These are phyloP conservation scores for Lordiphosa fenestrarum DNA, from an alignment of 2,888 invertebrate species.

Conservation along the genomic window DNA sequence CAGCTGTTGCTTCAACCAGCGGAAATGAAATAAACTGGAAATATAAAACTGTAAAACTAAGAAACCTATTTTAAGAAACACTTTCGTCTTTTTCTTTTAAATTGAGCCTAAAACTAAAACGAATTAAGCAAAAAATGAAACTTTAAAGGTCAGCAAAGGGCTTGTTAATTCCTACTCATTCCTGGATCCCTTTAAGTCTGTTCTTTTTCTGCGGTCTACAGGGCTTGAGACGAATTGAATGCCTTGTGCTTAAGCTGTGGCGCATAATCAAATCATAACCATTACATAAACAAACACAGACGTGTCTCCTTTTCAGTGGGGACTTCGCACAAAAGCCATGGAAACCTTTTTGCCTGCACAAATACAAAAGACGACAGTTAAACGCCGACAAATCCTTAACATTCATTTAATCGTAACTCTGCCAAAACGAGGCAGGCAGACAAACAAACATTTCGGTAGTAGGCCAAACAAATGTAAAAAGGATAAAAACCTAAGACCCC, in stretches of 20 bases:
- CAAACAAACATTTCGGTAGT: conserved; percentile 32
- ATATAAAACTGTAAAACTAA: no score
- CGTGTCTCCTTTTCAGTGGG: conserved; percentile 2
- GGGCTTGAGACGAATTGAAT: no score
- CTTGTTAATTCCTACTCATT: no score
- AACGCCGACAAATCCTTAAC: conserved; percentile 51
- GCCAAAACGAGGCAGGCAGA: not conserved
- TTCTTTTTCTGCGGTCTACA: no score
- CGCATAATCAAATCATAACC: conserved; percentile 14
- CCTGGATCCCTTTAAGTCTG: no score
- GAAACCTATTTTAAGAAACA: no score
- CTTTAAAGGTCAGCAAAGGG: no score
- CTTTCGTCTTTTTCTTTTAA: no score
- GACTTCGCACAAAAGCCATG: not conserved
- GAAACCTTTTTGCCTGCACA: conserved; percentile 1
- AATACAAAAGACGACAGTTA: conserved; percentile 34
- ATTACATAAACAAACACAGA: conserved; percentile 17
- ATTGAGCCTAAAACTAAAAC: no score
- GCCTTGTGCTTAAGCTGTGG: not conserved
- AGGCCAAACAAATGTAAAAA: conserved; percentile 51
- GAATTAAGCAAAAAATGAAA: no score
- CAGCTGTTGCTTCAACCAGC: no score
- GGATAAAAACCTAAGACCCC: conserved; percentile 33
- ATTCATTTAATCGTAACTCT: conserved; percentile 51
- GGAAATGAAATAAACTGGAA: no score